Conservation (phyloP, 2,113 vertebrate species). For the Mobula hypostoma region DNA sequence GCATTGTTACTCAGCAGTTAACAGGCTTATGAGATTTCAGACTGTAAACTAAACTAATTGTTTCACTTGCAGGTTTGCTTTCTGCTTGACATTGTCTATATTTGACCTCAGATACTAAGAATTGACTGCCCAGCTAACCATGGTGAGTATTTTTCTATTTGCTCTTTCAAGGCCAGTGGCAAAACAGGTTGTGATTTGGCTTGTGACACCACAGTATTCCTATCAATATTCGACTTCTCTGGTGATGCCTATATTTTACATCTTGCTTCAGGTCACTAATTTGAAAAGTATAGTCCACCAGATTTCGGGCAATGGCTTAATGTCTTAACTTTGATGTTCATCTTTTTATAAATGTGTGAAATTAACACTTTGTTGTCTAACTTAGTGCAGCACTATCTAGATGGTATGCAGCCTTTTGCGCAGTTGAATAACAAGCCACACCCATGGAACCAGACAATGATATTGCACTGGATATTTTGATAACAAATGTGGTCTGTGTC, state of each 20-base stretch:
- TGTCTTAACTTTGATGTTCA: background rate
- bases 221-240: background rate
- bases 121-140: constrained; percentile 2
- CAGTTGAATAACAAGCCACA: constrained; percentile 58
- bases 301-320: background rate
- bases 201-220: background rate
- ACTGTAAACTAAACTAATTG: background rate
- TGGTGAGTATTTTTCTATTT: constrained; percentile 16
- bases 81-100: background rate
- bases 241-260: background rate
- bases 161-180: background rate
- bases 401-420: constrained; percentile 55
- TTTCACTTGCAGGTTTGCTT: constrained; percentile 22
- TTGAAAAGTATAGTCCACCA: background rate
- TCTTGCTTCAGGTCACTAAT: background rate
- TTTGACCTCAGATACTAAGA: background rate
- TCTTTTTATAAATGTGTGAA: background rate
- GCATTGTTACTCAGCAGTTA: background rate
- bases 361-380: constrained; percentile 21
- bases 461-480: constrained; percentile 91
- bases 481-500: constrained; percentile 95
- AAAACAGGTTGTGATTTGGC: background rate
- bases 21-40: background rate
- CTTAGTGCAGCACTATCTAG: constrained; percentile 34
- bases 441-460: constrained; percentile 94